Base-by-base conservation (phyloP, 2,113 vertebrate species). In the Ranitomeya variabilis region DNA sequence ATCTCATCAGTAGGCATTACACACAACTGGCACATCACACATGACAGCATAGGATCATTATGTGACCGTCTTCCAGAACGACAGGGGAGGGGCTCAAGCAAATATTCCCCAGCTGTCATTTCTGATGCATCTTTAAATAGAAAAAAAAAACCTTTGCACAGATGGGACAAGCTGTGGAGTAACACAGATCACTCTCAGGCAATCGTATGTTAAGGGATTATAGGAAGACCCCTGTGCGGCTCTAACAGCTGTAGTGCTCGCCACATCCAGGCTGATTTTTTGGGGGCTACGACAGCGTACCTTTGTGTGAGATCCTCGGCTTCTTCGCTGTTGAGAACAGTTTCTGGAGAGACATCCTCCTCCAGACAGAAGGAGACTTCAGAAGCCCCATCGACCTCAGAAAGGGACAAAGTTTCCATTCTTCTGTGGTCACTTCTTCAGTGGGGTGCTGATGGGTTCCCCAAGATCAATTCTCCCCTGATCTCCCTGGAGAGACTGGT, bases 291-390 rank as follows among this genome's bases (percentile, higher is more conserved):
- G 23, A 10, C 79, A 31, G 23, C 16, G 59, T 92, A 97, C 97
- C 97, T 97, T 90, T 95, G 96, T 82, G 92, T 92, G 19, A 97
- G 95, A 89, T 96, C 95, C 87, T 97, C 95, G 73, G 95, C 93
- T 90, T 96, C 91, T 71, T 95, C 95, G 4, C 89, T 95, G 92
- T 90, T 95, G 91, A 92, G 91, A 74, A 94, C 90, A 90, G 92
- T 45, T 86, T 90, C 90, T 83, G 92, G 93, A n/a, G 92, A 92
- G 15, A 91, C 92, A 82, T 92, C 93, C 78, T 94, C 94, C 81
- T 91, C 93, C 93, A 93, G 0, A 19, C 93, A 92, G 85, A 96
- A 93, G 0, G 92, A 94, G 51, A 93, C 92, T 85, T 95, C 94
- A 0, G 94, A 91, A 0, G 92, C 93, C 80, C 92, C 90, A 55